phyloP scores from a whole-genome alignment of 37 sponge, comb jelly and placozoan genomes.

The Bolinopsis microptera region DNA sequence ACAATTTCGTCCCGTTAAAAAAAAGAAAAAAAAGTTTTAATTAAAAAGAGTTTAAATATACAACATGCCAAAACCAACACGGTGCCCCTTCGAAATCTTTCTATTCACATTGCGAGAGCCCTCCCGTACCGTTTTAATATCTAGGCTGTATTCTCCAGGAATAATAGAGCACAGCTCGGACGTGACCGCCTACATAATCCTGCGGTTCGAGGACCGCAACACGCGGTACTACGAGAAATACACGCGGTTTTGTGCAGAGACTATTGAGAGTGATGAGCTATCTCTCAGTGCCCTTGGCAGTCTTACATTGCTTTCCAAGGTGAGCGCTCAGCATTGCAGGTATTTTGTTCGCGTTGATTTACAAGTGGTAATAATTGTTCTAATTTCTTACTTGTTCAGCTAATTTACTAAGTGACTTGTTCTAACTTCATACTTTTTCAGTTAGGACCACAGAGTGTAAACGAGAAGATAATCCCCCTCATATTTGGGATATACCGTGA shows the following conservation, averaged over 20 bases:
- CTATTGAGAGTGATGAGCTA: conserved; percentile 45
- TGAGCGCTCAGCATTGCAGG: neutral
- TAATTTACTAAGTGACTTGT: no score
- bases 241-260: conserved; percentile 62
- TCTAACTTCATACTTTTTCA: no score
- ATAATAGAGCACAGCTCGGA: conserved; percentile 57
- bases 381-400: no score
- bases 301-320: conserved; percentile 40
- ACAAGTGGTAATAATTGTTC: no score
- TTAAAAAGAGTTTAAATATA: no score
- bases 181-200: conserved; percentile 35
- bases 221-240: conserved; percentile 35
- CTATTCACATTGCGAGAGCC: no score
- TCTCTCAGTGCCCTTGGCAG: conserved; percentile 58
- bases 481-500: conserved; percentile 31
- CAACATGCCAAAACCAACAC: no score
- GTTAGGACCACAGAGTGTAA: conserved; percentile 36
- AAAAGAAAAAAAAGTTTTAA: no score
- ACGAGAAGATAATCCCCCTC: neutral
- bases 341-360: no score
- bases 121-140: no score
- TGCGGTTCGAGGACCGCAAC: conserved; percentile 7
- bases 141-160: neutral
- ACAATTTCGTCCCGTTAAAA: no score
- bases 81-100: no score